Evolutionary conservation across 2,888 invertebrate species (phyloP).

Genomic region (Odontocolon sp.): DNA sequence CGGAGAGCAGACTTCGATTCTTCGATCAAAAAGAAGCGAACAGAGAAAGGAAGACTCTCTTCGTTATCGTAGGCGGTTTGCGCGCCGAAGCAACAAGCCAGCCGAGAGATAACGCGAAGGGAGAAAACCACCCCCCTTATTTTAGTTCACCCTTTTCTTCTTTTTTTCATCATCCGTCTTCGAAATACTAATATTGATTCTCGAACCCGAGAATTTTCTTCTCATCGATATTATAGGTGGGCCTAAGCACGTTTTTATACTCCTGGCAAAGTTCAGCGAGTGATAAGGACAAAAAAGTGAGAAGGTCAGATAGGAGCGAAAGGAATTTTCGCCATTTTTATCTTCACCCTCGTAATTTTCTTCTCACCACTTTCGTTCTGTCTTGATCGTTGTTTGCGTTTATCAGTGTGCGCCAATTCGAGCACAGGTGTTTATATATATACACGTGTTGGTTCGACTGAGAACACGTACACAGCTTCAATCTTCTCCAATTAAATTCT

Average conservation of each 20-base stretch:
- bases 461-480: constrained; percentile 63
- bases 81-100: constrained; percentile 20
- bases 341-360: background rate
- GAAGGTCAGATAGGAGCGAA: background rate
- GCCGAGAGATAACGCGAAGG: constrained; percentile 15
- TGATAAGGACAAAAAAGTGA: background rate
- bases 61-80: constrained; percentile 17
- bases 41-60: background rate
- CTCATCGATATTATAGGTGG: background rate
- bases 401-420: background rate
- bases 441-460: constrained; percentile 16
- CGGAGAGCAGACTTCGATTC: constrained; percentile 1
- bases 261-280: background rate
- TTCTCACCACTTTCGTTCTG: too few species aligned
- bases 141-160: constrained; percentile 1
- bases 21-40: too few species aligned
- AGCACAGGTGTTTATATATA: constrained; percentile 37
- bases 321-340: constrained; percentile 45
- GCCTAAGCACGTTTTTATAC: background rate
- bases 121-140: too few species aligned
- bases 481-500: constrained; percentile 80
- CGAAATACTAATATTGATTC: background rate
- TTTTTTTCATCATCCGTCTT: background rate
- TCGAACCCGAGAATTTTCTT: background rate
- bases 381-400: too few species aligned